These are phyloP conservation scores for Drosophila meridiana DNA, from an alignment of 2,888 invertebrate genomes.

Conservation along the genomic window DNA sequence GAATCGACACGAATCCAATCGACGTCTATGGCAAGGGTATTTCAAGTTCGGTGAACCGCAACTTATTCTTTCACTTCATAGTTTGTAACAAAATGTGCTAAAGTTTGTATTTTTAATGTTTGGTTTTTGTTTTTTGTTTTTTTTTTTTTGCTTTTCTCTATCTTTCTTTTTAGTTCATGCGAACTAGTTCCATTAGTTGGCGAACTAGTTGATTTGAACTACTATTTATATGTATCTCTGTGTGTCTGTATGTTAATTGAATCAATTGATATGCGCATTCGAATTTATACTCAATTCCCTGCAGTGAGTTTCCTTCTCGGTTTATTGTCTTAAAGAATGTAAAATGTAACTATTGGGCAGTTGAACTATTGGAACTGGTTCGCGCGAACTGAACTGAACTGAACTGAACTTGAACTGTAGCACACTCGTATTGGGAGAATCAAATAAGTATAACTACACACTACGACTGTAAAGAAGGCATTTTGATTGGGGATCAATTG, in stretches of 20 bases:
- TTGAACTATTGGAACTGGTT: constrained; percentile 58
- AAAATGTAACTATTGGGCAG: constrained; percentile 37
- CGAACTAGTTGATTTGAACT: constrained; percentile 52
- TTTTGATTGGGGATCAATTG: constrained; percentile 53
- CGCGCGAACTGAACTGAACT: constrained; percentile 19
- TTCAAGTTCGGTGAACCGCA: constrained; percentile 36
- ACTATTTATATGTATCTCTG: constrained; percentile 28
- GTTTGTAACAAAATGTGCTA: constrained; percentile 10
- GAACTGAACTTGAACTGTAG: constrained; percentile 19
- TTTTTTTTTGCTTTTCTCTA: not conserved
- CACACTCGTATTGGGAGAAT: constrained; percentile 9
- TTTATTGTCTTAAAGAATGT: constrained; percentile 54
- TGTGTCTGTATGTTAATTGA: constrained; percentile 14
- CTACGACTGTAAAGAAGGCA: constrained; percentile 65
- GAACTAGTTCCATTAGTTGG: constrained; percentile 51
- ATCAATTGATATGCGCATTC: constrained; percentile 52
- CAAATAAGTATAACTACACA: not conserved
- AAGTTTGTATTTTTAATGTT: not conserved
- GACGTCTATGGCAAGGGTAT: constrained; percentile 29
- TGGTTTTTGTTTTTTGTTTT: not conserved
- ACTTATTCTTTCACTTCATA: not conserved
- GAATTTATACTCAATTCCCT: constrained; percentile 48
- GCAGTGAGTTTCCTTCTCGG: constrained; percentile 48
- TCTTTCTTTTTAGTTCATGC: constrained; percentile 17
- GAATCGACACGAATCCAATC: not conserved